phyloP scores from a whole-genome alignment of 2,113 vertebrate genomes.

The Epinephelus moara region DNA sequence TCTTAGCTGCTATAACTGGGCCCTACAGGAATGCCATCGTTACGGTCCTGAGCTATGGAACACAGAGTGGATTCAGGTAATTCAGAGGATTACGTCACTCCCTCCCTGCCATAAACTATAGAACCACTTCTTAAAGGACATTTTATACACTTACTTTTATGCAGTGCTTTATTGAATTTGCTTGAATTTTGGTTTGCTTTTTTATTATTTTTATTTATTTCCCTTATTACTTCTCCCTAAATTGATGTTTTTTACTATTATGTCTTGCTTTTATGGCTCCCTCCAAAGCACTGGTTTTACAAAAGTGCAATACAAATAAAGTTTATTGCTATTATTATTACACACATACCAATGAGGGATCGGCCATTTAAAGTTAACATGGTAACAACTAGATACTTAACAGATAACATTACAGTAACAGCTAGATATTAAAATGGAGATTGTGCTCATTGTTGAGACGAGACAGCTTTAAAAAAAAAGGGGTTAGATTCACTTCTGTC shows the following conservation, averaged over 20 bases:
- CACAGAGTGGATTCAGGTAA: conserved; percentile 85
- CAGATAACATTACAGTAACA: conserved; percentile 48
- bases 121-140: conserved; percentile 9
- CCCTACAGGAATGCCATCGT: conserved; percentile 71
- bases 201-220: conserved; percentile 37
- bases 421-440: conserved; percentile 37
- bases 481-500: conserved; percentile 13
- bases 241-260: conserved; percentile 56
- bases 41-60: conserved; percentile 77
- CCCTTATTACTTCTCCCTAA: conserved; percentile 35
- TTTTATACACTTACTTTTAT: conserved; percentile 35
- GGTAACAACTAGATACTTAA: conserved; percentile 47
- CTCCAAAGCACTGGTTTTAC: conserved; percentile 39
- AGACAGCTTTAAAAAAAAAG: conserved; percentile 16
- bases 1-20: conserved; percentile 84
- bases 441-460: conserved; percentile 17
- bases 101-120: conserved; percentile 15
- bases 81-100: conserved; percentile 4
- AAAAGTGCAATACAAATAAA: conserved; percentile 54
- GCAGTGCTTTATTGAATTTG: conserved; percentile 42
- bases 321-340: conserved; percentile 57
- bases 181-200: conserved; percentile 43
- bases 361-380: conserved; percentile 49
- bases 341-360: conserved; percentile 41
- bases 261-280: conserved; percentile 46